Evolutionary conservation across 2,888 invertebrate species (phyloP).

Genomic region (Elaeidobius kamerunicus): DNA sequence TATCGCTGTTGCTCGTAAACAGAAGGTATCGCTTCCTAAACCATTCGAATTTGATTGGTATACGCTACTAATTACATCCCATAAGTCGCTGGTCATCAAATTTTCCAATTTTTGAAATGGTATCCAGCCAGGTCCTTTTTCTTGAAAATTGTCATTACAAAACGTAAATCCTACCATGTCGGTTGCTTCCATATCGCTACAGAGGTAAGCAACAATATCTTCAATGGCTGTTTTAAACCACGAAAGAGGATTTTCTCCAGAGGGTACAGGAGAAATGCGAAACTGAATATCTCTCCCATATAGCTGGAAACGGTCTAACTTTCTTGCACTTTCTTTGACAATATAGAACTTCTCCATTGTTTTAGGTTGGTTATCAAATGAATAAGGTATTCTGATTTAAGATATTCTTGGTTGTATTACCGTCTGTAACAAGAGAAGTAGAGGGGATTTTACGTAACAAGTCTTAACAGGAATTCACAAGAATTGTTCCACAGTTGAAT

Average conservation of each 20-base stretch:
- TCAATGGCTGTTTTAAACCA: not conserved
- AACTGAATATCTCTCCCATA: not conserved
- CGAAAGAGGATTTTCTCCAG: not conserved
- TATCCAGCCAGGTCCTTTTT: not conserved
- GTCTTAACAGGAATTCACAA: too few relatives aligned
- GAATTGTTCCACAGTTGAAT: too few relatives aligned
- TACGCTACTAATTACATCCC: not conserved
- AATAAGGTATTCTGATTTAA: too few relatives aligned
- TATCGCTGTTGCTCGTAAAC: not conserved
- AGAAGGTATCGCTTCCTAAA: not conserved
- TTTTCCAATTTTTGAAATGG: not conserved
- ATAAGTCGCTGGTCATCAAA: not conserved
- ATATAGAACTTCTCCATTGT: not conserved
- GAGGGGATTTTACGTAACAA: too few relatives aligned
- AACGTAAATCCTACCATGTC: not conserved
- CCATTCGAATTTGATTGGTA: slow-evolving; percentile 1
- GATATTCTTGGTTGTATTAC: too few relatives aligned
- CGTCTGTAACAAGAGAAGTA: too few relatives aligned
- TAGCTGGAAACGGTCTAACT: not conserved
- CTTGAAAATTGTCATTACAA: not conserved
- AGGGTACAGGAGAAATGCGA: not conserved
- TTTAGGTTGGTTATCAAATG: too few relatives aligned
- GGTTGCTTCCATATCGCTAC: not conserved
- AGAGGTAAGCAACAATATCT: not conserved
- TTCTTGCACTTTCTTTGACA: not conserved